Evolutionary conservation across 2,797 vertebrate species (phyloP).

Genomic region (Centroberyx gerrardi): DNA sequence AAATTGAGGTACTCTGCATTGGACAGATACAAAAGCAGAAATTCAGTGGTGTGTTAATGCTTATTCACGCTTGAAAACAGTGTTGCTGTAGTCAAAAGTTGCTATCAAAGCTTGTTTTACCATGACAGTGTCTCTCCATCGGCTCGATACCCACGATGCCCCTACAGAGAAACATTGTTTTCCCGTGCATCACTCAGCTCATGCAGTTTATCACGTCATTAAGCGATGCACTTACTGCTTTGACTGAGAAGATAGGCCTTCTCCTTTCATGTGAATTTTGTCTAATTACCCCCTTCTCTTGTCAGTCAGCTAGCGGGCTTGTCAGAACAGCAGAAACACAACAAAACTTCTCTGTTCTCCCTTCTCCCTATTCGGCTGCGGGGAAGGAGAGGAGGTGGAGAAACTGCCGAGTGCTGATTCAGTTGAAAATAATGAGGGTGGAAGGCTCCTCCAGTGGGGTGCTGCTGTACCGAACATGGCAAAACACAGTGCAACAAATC

Average conservation of each 20-base stretch:
- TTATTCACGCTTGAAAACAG: neutral
- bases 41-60: neutral
- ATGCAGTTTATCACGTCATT: constrained; percentile 24
- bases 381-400: constrained; percentile 22
- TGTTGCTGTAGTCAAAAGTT: no score
- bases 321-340: constrained; percentile 59
- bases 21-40: neutral
- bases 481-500: constrained; percentile 63
- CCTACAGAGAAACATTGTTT: constrained; percentile 15
- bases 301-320: constrained; percentile 60
- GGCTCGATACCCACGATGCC: neutral
- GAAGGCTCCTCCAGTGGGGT: constrained; percentile 71
- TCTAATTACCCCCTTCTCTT: constrained; percentile 64
- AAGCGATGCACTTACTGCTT: constrained; percentile 21
- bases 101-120: constrained; percentile 3
- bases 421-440: constrained; percentile 80
- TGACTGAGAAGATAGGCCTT: constrained; percentile 41
- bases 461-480: constrained; percentile 57
- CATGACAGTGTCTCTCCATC: neutral
- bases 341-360: constrained; percentile 63
- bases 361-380: constrained; percentile 45
- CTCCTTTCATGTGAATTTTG: constrained; percentile 56
- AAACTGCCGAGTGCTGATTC: constrained; percentile 58
- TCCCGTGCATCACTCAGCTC: constrained; percentile 12
- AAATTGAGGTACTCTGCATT: neutral